Base-by-base conservation (phyloP, 2,797 vertebrate genomes). In the Pipistrellus nathusii region DNA sequence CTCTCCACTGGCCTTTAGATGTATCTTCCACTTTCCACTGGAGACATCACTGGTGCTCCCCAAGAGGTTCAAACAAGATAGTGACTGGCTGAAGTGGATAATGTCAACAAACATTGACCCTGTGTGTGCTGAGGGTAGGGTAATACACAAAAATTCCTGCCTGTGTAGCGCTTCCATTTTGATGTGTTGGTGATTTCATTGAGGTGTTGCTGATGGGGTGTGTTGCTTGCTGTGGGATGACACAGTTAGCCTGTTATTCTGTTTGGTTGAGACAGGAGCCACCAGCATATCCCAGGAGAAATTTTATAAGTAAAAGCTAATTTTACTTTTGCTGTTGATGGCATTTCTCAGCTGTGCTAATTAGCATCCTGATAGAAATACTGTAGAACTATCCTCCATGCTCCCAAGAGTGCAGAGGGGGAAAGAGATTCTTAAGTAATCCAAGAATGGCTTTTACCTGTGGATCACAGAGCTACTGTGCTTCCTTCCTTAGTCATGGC, bases 281-380 rank as follows among this genome's bases (percentile, higher is more conserved):
- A 96, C 72, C 41, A 51, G 76, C 23, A 57, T 85, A 78, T 96
- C 51, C 87, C 91, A 85, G 89, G 94, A 96, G 94, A 92, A 85
- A 88, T 87, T 91, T 94, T 91, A 88, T 73, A 91, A 92, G 93
- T 88, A 73, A 92, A 92, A 87, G 77, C 90, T 96, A 94, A 96
- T 96, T 96, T 96, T 94, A 95, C 92, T 96, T 96, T 91, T 87
- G 81, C 94, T 94, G 73, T 93, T 90, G 95, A 93, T 95, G 89
- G 72, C 80, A 88, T 96, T 96, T 94, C 89, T 85, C 44, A 78
- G 84, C 85, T 87, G 25, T 90, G 25, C 83, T 96, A 95, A 97
- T 93, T 96, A 84, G 72, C 41, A 69, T 96, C 55, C 76, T 87
- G 77, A 85, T 85, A 96, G 92, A 93, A 96, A 95, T 2, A 2